These are phyloP conservation scores for Amia ocellicauda DNA, from an alignment of 2,113 vertebrate species.

Conservation along the genomic window DNA sequence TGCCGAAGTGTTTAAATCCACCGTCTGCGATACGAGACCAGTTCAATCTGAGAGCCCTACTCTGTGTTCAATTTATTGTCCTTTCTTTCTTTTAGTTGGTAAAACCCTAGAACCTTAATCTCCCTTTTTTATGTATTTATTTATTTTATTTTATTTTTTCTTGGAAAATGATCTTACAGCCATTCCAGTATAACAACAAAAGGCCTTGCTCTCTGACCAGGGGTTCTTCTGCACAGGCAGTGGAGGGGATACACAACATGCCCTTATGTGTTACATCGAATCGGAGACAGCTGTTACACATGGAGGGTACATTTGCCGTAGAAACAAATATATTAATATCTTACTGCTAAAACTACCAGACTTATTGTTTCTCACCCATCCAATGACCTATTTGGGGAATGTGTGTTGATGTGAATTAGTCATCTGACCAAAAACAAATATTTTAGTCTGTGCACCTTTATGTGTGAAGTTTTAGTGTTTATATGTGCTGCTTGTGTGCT, in stretches of 20 bases:
- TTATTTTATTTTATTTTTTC: too few relatives aligned
- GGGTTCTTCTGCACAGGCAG: background rate
- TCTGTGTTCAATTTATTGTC: too few relatives aligned
- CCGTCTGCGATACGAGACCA: too few relatives aligned
- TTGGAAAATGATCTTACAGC: background rate
- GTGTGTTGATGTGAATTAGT: conserved; percentile 34
- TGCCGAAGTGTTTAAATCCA: too few relatives aligned
- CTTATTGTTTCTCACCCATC: conserved; percentile 35
- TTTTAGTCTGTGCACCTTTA: conserved; percentile 34
- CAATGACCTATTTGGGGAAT: conserved; percentile 29
- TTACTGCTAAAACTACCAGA: conserved; percentile 23
- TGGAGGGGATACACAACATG: background rate
- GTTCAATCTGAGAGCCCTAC: too few relatives aligned
- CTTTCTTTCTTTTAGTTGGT: background rate
- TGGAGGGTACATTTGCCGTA: background rate
- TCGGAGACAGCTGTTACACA: background rate
- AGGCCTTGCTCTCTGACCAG: background rate
- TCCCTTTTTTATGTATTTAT: too few relatives aligned
- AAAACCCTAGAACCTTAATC: background rate
- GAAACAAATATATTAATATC: too few relatives aligned
- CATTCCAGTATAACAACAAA: background rate
- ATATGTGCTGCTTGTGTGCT: conserved; percentile 49
- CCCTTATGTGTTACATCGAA: background rate
- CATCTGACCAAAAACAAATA: conserved; percentile 28
- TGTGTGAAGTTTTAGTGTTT: conserved; percentile 50